Conservation (phyloP, 2,113 vertebrate genomes). For the Junco hyemalis region DNA sequence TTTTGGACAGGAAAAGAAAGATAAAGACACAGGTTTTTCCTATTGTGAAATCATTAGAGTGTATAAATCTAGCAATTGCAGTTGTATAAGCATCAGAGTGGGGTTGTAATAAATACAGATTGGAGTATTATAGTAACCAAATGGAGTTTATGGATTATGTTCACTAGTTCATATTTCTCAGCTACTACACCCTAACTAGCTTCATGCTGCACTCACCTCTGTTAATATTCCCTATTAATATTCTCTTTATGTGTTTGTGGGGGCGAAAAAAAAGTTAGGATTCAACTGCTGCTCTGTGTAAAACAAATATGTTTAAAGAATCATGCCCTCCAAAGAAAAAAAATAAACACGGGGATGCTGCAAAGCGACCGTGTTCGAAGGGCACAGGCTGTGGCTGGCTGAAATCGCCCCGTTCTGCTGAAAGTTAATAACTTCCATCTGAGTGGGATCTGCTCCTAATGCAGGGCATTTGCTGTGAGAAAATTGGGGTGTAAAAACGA, state of each 20-base stretch:
- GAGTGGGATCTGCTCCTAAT: neutral
- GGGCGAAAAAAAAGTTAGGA: neutral
- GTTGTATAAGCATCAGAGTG: constrained; percentile 64
- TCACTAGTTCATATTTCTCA: constrained; percentile 49
- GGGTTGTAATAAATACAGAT: constrained; percentile 68
- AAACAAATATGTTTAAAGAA: constrained; percentile 58
- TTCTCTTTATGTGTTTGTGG: neutral
- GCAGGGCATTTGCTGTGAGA: neutral
- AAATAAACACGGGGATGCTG: constrained; percentile 31
- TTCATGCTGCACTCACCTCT: neutral
- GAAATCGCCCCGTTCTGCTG: neutral
- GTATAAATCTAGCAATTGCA: constrained; percentile 74
- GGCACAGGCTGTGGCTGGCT: neutral
- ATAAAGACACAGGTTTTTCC: constrained; percentile 71
- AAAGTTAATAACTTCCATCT: constrained; percentile 48
- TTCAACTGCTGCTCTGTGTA: neutral
- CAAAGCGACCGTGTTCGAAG: neutral
- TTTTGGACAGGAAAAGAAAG: constrained; percentile 70
- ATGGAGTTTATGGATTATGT: constrained; percentile 67
- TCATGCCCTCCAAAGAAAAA: constrained; percentile 35
- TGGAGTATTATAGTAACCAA: constrained; percentile 58
- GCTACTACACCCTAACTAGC: neutral
- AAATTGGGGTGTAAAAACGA: constrained; percentile 1
- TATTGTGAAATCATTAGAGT: constrained; percentile 71
- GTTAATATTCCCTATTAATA: constrained; percentile 38